Evolutionary conservation across 2,113 vertebrate species (phyloP).

Genomic region (Azemiops feae): DNA sequence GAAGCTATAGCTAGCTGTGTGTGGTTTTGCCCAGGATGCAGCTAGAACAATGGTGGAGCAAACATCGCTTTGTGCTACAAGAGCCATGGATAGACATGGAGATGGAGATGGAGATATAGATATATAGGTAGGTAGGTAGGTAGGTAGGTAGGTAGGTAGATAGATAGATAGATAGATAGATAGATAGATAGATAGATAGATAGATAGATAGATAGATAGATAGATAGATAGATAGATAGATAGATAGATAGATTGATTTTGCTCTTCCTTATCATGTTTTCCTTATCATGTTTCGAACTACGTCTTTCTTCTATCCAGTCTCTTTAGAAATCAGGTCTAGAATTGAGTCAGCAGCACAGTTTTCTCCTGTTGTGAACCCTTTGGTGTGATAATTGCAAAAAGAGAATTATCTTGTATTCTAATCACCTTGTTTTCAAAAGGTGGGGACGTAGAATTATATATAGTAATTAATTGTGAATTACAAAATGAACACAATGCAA

Average conservation of each 20-base stretch:
- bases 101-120: no score
- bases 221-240: no score
- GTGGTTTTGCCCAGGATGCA: background rate
- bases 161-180: no score
- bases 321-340: background rate
- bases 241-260: background rate
- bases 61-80: background rate
- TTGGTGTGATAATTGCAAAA: background rate
- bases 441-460: background rate
- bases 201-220: no score
- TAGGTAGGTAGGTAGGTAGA: no score
- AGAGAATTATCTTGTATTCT: background rate
- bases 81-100: background rate
- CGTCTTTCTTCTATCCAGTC: background rate
- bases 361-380: background rate
- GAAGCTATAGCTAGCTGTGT: background rate
- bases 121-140: no score
- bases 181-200: fast-evolving
- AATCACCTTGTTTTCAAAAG: background rate
- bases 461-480: background rate
- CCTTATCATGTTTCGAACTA: background rate
- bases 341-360: background rate
- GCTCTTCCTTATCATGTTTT: background rate
- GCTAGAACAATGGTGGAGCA: background rate
- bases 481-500: background rate